Evolutionary conservation across 2,113 vertebrate genomes (phyloP).

Genomic region (Sinocyclocheilus maitianheensis): DNA sequence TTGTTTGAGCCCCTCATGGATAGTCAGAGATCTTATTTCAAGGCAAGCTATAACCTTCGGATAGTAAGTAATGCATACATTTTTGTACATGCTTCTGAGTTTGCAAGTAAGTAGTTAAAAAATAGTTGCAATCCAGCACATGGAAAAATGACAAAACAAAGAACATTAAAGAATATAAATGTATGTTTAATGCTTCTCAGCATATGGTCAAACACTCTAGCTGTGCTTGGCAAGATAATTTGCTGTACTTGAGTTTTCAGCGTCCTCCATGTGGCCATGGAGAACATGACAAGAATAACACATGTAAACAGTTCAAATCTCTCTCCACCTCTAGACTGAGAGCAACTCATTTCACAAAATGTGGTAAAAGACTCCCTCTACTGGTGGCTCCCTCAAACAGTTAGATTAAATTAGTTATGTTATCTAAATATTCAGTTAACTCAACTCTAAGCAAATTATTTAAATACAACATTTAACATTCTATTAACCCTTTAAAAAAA

Average conservation of each 20-base stretch:
- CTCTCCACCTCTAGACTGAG: neutral
- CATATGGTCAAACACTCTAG: conserved; percentile 18
- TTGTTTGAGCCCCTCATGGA: neutral
- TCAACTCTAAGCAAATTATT: neutral
- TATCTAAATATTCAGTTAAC: neutral
- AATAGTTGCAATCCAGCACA: neutral
- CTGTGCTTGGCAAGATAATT: neutral
- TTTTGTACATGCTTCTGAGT: conserved; percentile 5
- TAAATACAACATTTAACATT: neutral
- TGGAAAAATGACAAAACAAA: neutral
- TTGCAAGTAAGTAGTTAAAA: neutral
- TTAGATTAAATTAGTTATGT: neutral
- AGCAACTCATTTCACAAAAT: neutral
- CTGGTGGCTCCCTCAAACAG: conserved; percentile 4
- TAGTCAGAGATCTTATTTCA: conserved; percentile 21
- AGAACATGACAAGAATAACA: conserved; percentile 1
- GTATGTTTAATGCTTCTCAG: neutral
- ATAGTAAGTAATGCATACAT: neutral
- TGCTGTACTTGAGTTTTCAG: neutral
- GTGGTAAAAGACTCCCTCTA: conserved; percentile 25
- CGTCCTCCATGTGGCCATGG: conserved; percentile 44
- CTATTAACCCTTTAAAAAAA: neutral
- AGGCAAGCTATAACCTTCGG: neutral
- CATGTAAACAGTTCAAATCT: neutral
- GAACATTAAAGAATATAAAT: neutral